Evolutionary conservation across 2,113 vertebrate species (phyloP), one percentile per base, ranked within the genome.

Genomic region (Datnioides undecimradiatus): DNA sequence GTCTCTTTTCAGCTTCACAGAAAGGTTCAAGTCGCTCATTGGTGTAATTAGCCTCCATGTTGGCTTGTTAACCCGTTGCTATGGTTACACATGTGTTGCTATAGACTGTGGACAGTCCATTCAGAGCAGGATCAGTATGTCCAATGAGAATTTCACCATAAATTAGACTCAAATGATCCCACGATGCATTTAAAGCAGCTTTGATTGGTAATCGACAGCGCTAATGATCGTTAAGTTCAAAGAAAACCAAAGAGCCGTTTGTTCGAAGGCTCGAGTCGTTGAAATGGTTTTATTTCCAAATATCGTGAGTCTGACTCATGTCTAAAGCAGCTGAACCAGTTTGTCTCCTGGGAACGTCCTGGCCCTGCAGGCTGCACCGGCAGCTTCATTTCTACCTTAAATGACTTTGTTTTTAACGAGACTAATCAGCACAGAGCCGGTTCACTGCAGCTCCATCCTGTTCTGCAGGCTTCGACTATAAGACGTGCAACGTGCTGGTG

Each of bases 381-480:
- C 21, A 11, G 25, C 45, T 63, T 63, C 1, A 17, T 17, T 41
- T 54, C 45, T 4, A n/a, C 19, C 29, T 36, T 13, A 21, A 3
- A 29, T 33, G 43, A 3, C 12, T 14, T 12, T 23, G 23, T 11
- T 43, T 25, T 45, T 17, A 46, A 34, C 10, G 41, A 59, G 43
- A 36, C 21, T 14, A 34, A 25, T 45, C 21, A 14, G 16, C 27
- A 57, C 67, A 70, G 12, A 58, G 12, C 27, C 19, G 0, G 11
- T 55, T 70, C 1, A 41, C 36, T 55, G 36, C 76, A 11, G 40
- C 13, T 64, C 29, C 14, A 5, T 69, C 9, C 25, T 74, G 19
- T 46, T 60, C 36, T 45, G 23, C 51, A 99, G 98, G 97, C 0
- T 99, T 99, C 36, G 98, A 99, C 84, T 91, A 93, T 55, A 95